A percentile compares a stretch with the other conserved stretches of the same genome.
phyloP scores from a whole-genome alignment of 2,888 invertebrate genomes.

The Conomelus anceps region DNA sequence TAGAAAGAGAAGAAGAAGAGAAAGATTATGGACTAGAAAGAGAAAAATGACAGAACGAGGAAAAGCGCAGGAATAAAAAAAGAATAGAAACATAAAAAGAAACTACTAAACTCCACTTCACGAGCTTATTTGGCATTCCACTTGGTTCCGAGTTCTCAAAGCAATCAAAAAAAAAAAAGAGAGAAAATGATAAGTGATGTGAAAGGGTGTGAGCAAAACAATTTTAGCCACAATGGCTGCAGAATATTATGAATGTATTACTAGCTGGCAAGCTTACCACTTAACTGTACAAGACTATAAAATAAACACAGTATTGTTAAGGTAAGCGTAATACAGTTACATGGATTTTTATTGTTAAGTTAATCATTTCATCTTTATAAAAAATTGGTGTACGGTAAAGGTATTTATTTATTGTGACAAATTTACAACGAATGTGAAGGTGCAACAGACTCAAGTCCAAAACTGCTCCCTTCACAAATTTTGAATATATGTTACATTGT shows the following conservation, averaged over 20 bases:
- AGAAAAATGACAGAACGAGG: no score
- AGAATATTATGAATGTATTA: not conserved
- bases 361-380: no score
- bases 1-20: not conserved
- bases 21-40: no score
- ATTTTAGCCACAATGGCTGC: not conserved
- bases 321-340: not conserved
- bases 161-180: not conserved
- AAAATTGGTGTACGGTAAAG: no score
- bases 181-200: not conserved
- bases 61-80: not conserved
- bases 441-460: no score
- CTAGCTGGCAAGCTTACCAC: not conserved
- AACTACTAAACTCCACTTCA: not conserved
- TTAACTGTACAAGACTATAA: not conserved
- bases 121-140: not conserved
- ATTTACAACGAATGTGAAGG: no score
- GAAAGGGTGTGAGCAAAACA: not conserved
- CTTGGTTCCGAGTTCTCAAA: not conserved
- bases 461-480: no score
- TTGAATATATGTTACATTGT: no score
- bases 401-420: no score
- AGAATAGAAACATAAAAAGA: not conserved
- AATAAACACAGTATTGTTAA: not conserved
- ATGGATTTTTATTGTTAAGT: no score